These are phyloP conservation scores for Malurus elegans DNA, from an alignment of 2,113 vertebrate species.

Conservation along the genomic window DNA sequence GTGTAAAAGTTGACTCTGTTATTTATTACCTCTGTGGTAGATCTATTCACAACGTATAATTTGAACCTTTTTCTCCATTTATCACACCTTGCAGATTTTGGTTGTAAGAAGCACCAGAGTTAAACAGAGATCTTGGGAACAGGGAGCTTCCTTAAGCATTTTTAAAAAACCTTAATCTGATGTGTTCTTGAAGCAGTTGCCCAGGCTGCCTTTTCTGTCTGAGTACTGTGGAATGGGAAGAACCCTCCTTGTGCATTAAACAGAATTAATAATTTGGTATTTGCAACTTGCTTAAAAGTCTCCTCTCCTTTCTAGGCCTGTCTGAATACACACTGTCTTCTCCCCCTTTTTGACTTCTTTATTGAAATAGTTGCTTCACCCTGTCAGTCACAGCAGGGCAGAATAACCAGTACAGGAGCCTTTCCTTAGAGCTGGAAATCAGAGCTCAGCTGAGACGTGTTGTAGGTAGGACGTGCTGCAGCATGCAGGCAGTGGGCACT, in stretches of 20 bases:
- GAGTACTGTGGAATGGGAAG: not conserved
- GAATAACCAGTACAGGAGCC: not conserved
- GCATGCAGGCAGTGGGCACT: not conserved
- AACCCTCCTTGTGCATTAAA: not conserved
- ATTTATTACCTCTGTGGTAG: not conserved
- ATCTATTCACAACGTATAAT: not conserved
- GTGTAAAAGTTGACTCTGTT: not conserved
- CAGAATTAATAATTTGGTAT: not conserved
- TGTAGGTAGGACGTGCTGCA: not conserved
- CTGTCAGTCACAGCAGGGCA: not conserved
- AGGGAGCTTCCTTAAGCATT: not conserved
- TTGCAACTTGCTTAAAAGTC: not conserved
- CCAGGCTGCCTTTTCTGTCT: not conserved
- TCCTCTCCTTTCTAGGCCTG: not conserved
- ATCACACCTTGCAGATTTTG: not conserved
- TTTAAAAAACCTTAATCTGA: not conserved
- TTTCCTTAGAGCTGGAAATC: not conserved
- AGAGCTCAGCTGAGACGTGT: not conserved
- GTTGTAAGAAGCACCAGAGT: not conserved
- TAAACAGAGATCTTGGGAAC: not conserved
- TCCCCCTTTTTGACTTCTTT: not conserved
- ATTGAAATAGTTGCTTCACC: not conserved
- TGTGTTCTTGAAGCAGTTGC: not conserved
- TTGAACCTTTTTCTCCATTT: not conserved
- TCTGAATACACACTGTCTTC: not conserved